Percentiles rank a stretch among this genome's conserved stretches.
phyloP scores from a whole-genome alignment of 92 coral and sea anemone genomes.

The Virgularia gustaviana region DNA sequence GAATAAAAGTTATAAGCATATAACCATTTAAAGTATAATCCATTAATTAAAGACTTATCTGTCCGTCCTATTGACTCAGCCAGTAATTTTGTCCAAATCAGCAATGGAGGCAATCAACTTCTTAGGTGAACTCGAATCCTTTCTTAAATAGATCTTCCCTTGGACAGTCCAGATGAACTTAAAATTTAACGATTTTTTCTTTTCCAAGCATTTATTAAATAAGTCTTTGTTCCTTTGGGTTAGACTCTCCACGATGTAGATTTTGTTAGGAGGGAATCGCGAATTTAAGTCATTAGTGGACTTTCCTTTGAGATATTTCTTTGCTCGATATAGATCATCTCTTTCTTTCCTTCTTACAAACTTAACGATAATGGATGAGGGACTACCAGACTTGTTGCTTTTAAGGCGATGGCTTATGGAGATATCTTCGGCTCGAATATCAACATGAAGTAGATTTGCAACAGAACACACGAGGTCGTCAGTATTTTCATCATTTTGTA shows the following conservation, averaged over 20 bases:
- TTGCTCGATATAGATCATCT: constrained; percentile 1
- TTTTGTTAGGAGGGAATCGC: neutral
- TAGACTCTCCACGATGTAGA: constrained; percentile 16
- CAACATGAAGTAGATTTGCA: constrained; percentile 2
- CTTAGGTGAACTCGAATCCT: neutral
- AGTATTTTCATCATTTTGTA: neutral
- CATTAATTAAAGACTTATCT: no score
- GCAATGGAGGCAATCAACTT: neutral
- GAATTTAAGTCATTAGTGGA: neutral
- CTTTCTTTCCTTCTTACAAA: neutral
- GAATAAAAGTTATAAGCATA: neutral
- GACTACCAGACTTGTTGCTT: neutral
- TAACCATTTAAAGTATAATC: no score
- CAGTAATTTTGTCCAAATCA: neutral
- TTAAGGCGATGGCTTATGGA: constrained; percentile 32
- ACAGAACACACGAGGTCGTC: neutral
- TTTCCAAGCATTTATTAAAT: constrained; percentile 1
- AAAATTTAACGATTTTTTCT: neutral
- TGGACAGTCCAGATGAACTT: constrained; percentile 11
- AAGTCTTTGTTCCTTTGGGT: constrained; percentile 5
- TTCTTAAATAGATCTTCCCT: neutral
- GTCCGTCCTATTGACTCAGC: neutral
- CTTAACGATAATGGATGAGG: constrained; percentile 19
- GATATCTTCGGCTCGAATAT: constrained; percentile 11
- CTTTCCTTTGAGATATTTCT: constrained; percentile 16